Percentiles rank a stretch among this genome's conserved stretches.
Conservation (phyloP, 1,140 invertebrate species). For the Acromyrmex echinatior region DNA sequence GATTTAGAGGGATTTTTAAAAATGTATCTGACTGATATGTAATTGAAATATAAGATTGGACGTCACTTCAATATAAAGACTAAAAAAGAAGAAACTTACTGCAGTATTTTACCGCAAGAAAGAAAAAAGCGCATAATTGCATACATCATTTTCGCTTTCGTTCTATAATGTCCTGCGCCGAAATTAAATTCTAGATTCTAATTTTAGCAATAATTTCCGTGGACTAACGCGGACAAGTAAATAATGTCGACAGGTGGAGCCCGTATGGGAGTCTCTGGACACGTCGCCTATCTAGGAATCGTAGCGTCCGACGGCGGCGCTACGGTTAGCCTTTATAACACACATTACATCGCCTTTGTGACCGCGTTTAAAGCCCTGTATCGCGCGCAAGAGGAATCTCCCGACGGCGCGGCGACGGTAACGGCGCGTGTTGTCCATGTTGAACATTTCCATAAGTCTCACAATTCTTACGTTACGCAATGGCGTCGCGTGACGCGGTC, state of each 20-base stretch:
- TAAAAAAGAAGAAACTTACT: background rate
- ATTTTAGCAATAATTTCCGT: background rate
- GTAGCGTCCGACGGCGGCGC: slow-evolving; percentile 74
- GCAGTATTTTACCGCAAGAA: background rate
- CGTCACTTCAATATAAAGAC: background rate
- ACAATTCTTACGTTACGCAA: slow-evolving; percentile 33
- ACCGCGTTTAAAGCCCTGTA: slow-evolving; percentile 29
- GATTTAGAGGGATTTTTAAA: background rate
- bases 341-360: slow-evolving; percentile 29
- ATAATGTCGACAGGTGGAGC: slow-evolving; percentile 75
- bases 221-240: slow-evolving; percentile 16
- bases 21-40: background rate
- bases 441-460: slow-evolving; percentile 39
- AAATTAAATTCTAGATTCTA: slow-evolving; percentile 10
- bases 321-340: slow-evolving; percentile 63
- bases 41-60: background rate
- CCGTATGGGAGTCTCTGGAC: slow-evolving; percentile 40
- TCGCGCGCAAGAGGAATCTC: slow-evolving; percentile 2
- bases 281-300: slow-evolving; percentile 59
- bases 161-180: background rate
- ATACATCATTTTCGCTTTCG: background rate
- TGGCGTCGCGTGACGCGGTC: background rate
- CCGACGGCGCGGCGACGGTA: background rate
- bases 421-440: background rate
- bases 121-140: background rate